Conservation (phyloP, 2,113 vertebrate genomes). For the Syrrhaptes paradoxus region DNA sequence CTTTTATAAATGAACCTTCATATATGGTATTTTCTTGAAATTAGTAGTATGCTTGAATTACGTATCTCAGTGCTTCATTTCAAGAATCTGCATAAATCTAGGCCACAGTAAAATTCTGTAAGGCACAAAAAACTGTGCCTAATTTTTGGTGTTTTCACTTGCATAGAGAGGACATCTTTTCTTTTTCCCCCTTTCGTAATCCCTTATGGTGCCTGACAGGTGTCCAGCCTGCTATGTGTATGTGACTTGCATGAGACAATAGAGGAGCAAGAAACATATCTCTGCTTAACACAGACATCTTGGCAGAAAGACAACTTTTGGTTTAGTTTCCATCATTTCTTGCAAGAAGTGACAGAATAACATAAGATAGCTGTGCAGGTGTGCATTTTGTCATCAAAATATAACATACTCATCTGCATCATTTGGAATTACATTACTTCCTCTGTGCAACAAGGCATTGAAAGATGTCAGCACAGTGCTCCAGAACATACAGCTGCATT, state of each 20-base stretch:
- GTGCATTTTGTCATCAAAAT: not conserved
- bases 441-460: not conserved
- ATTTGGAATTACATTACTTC: not conserved
- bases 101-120: not conserved
- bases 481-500: not conserved
- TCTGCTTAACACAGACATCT: not conserved
- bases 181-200: not conserved
- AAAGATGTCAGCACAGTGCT: not conserved
- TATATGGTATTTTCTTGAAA: not conserved
- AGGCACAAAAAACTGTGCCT: not conserved
- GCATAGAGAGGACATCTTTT: not conserved
- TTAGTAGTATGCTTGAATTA: not conserved
- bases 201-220: not conserved
- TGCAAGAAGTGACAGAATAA: not conserved
- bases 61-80: not conserved
- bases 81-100: not conserved
- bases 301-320: not conserved
- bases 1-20: not conserved
- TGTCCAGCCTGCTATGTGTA: not conserved
- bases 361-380: not conserved
- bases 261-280: not conserved
- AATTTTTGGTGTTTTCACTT: not conserved
- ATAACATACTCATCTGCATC: not conserved
- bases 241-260: not conserved
- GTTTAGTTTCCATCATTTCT: not conserved